Conservation (phyloP, 2,113 vertebrate species). For the Mus spicilegus region DNA sequence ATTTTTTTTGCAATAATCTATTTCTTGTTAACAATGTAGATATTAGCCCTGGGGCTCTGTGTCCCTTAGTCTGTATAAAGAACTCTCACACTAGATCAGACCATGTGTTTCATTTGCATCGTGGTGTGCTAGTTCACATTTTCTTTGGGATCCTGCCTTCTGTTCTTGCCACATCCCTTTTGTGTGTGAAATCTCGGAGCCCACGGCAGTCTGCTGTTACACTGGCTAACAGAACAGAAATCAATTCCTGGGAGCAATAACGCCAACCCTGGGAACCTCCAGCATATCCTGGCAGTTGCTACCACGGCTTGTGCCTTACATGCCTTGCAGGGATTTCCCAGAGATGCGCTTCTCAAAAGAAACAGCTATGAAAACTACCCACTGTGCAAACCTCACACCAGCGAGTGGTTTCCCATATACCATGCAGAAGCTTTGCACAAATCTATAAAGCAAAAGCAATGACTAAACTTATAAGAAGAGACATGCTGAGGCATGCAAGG, state of each 20-base stretch:
- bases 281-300: conserved; percentile 19
- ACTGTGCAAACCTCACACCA: conserved; percentile 76
- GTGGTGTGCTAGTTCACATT: neutral
- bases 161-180: conserved; percentile 45
- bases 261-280: conserved; percentile 74
- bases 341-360: conserved; percentile 75
- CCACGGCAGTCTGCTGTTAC: conserved; percentile 19
- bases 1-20: neutral
- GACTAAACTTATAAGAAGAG: neutral
- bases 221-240: conserved; percentile 66
- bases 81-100: neutral
- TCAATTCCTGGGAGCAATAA: conserved; percentile 73
- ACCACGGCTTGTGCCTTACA: conserved; percentile 36
- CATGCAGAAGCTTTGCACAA: neutral
- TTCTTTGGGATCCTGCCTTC: conserved; percentile 50
- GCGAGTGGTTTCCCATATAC: conserved; percentile 65
- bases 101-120: neutral
- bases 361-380: conserved; percentile 74
- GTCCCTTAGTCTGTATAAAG: conserved; percentile 24
- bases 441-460: conserved; percentile 61
- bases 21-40: neutral
- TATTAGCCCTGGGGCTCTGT: neutral
- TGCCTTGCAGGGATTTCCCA: conserved; percentile 61
- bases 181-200: conserved; percentile 20
- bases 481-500: neutral